Evolutionary conservation across 2,888 invertebrate genomes (phyloP), one percentile per base, ranked within the genome.

Genomic region (Drepana falcataria): DNA sequence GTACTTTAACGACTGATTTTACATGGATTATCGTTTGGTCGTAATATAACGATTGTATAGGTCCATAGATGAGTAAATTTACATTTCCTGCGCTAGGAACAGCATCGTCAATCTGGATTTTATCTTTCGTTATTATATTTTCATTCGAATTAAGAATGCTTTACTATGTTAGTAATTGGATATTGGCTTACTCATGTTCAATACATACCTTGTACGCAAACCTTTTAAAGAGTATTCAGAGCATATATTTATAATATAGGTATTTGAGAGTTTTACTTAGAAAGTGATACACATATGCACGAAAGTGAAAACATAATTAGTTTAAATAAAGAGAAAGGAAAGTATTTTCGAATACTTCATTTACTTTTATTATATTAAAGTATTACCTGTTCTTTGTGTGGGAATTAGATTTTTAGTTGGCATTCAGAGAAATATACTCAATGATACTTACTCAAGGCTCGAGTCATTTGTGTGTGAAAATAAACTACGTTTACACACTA

Each of bases 231-330:
- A 44, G 9, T 44, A 44, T 44, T 44, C 9, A 9, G 44, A 44
- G 44, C 44, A 44, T 44, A 44, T 2, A 44, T 37, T n/a, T 35
- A 35, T 49, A 35, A 35, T 9, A 35, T 49, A 35, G 34, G 35
- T 33, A 49, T 49, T 49, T 35, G 33, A 49, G 7, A 49, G 7
- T 35, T 9, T 52, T 52, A 44, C 47, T 35, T 47, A 52, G 9
- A 52, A 52, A 47, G 52, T 41, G 35, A 44, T 47, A 51, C 37
- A 52, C 52, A 47, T 52, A 52, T 52, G 52, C 44, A 9, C 44
- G 9, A 52, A 47, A 44, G 47, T 52, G 49, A 35, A 49, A 35
- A 35, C 33, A 35, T 35, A 35, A n/a, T 35, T 35, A 44, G 9
- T 47, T 9, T 34, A 35, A 47, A 9, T 34, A 44, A 47, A 52